Percentiles rank a stretch among this genome's conserved stretches.
These are phyloP conservation scores for Stylophora pistillata DNA, from an alignment of 64 coral and sea anemone species.

Conservation along the genomic window DNA sequence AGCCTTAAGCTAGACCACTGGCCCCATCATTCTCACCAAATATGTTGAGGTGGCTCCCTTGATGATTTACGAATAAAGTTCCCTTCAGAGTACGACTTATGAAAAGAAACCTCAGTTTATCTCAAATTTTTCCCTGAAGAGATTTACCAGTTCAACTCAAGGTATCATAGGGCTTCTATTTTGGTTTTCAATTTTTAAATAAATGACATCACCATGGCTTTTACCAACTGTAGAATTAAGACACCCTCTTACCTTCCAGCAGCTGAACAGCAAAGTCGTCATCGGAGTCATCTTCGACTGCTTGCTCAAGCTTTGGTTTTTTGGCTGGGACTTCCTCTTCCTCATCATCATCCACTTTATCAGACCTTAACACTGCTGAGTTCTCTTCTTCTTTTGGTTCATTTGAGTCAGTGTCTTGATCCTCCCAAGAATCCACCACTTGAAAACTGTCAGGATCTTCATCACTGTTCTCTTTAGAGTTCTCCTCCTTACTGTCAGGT, in stretches of 20 bases:
- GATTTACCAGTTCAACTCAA: no score
- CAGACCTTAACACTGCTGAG: neutral
- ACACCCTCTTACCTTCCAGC: slow-evolving; percentile 59
- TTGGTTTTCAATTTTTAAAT: no score
- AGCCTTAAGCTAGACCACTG: no score
- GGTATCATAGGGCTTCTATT: no score
- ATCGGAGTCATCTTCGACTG: slow-evolving; percentile 60
- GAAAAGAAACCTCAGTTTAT: no score
- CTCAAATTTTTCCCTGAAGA: no score
- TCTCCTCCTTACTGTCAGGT: slow-evolving; percentile 30
- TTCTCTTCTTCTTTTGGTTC: slow-evolving; percentile 26
- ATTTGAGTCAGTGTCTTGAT: neutral
- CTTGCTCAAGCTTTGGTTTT: slow-evolving; percentile 29
- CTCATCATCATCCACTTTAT: neutral
- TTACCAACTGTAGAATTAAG: no score
- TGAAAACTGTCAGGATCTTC: slow-evolving; percentile 60
- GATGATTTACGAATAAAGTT: no score
- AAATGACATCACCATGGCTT: no score
- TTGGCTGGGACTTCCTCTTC: slow-evolving; percentile 25
- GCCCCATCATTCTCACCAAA: no score
- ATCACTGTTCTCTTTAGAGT: slow-evolving; percentile 48
- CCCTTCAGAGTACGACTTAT: no score
- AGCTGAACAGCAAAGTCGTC: slow-evolving; percentile 86
- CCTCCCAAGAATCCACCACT: slow-evolving; percentile 52
- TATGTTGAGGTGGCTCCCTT: no score